phyloP scores from a whole-genome alignment of 2,113 vertebrate genomes.

The Aphyosemion australe region DNA sequence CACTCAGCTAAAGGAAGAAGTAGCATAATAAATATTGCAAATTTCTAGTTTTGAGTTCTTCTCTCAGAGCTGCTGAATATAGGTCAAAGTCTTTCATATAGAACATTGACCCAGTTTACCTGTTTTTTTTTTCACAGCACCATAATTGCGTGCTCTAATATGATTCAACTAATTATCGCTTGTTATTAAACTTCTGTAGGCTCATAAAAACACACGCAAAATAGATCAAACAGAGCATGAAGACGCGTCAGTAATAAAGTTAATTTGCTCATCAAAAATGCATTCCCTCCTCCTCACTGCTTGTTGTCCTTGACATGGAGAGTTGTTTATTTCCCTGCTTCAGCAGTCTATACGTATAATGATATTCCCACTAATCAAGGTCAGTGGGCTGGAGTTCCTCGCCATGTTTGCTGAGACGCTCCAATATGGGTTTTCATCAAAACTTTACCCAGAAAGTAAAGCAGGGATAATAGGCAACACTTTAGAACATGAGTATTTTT shows the following conservation, averaged over 20 bases:
- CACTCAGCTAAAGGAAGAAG: constrained; percentile 7
- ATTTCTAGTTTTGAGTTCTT: constrained; percentile 36
- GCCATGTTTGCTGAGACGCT: neutral
- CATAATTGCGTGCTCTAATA: constrained; percentile 42
- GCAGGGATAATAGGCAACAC: too few species aligned
- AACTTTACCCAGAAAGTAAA: too few species aligned
- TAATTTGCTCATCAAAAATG: constrained; percentile 54
- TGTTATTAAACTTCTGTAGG: constrained; percentile 40
- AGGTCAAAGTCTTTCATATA: constrained; percentile 58
- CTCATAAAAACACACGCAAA: constrained; percentile 50
- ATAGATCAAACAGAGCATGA: constrained; percentile 58
- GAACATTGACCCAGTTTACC: constrained; percentile 67
- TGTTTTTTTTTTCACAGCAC: constrained; percentile 29
- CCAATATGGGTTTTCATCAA: too few species aligned
- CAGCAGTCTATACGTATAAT: constrained; percentile 29
- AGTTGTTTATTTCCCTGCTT: constrained; percentile 18
- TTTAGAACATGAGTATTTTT: too few species aligned
- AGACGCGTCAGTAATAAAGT: constrained; percentile 53
- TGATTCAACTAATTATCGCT: constrained; percentile 65
- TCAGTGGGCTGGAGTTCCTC: constrained; percentile 54
- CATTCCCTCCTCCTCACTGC: constrained; percentile 38
- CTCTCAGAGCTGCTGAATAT: constrained; percentile 49
- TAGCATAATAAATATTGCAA: constrained; percentile 56
- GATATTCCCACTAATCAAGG: constrained; percentile 42
- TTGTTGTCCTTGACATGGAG: constrained; percentile 50